Conservation (phyloP, 2,888 invertebrate genomes). For the Pheosia tremula region DNA sequence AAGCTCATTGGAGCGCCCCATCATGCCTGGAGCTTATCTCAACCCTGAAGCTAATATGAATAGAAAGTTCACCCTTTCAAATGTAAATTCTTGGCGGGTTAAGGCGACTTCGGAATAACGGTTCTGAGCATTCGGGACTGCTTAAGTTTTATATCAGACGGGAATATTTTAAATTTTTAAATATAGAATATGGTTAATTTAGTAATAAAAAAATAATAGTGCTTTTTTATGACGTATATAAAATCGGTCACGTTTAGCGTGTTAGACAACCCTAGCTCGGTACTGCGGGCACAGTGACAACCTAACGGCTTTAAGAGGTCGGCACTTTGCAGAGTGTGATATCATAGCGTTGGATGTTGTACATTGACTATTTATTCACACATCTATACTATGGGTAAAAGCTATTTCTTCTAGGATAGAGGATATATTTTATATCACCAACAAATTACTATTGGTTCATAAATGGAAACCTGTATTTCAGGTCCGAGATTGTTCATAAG, state of each 20-base stretch:
- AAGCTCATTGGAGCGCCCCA: slow-evolving; percentile 12
- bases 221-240: too few species aligned
- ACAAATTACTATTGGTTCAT: too few species aligned
- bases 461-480: too few species aligned
- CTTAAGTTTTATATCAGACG: neutral
- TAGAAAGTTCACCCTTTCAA: slow-evolving; percentile 5
- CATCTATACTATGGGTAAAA: neutral
- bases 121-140: neutral
- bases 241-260: neutral
- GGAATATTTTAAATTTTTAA: too few species aligned
- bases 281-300: slow-evolving; percentile 42
- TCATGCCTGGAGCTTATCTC: slow-evolving; percentile 8
- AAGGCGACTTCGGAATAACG: slow-evolving; percentile 1
- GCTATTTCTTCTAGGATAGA: too few species aligned
- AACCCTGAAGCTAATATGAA: slow-evolving; percentile 5
- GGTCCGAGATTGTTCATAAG: too few species aligned
- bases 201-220: too few species aligned
- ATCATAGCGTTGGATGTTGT: slow-evolving; percentile 18
- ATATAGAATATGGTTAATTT: too few species aligned
- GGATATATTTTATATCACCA: too few species aligned
- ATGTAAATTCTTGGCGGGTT: slow-evolving; percentile 8
- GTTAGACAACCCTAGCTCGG: slow-evolving; percentile 22
- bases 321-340: slow-evolving; percentile 33
- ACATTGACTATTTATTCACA: slow-evolving; percentile 38
- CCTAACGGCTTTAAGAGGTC: slow-evolving; percentile 50